phyloP scores from a whole-genome alignment of 2,797 vertebrate genomes.

The Salmo trutta region DNA sequence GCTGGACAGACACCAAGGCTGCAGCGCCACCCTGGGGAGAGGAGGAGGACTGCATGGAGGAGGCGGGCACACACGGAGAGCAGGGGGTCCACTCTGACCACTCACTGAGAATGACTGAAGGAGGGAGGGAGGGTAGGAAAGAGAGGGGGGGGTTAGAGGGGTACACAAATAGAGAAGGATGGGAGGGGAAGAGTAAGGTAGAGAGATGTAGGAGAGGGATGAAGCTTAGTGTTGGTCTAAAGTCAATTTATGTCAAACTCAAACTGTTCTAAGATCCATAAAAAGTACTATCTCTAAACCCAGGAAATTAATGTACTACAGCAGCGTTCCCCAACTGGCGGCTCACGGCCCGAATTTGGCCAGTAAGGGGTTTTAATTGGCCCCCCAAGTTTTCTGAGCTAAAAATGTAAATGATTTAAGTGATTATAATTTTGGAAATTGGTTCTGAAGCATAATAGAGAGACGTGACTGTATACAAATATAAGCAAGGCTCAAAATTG shows the following conservation, averaged over 20 bases:
- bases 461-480: too few species aligned
- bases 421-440: too few species aligned
- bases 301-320: not conserved
- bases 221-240: not conserved
- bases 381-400: too few species aligned
- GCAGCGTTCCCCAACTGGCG: too few species aligned
- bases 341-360: too few species aligned
- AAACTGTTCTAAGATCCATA: not conserved
- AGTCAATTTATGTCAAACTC: not conserved
- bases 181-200: not conserved
- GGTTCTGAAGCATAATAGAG: too few species aligned
- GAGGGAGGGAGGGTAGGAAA: not conserved
- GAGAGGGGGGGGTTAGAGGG: not conserved
- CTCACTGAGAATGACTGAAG: slow-evolving; percentile 79
- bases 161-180: not conserved
- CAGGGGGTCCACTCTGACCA: slow-evolving; percentile 89
- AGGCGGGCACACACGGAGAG: slow-evolving; percentile 74
- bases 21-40: not conserved
- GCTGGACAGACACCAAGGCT: slow-evolving; percentile 75
- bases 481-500: too few species aligned
- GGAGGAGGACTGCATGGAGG: slow-evolving; percentile 36
- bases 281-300: not conserved
- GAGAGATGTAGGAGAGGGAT: not conserved
- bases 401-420: too few species aligned
- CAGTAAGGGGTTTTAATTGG: too few species aligned